Percentiles rank a stretch among this genome's conserved stretches.
Evolutionary conservation across 2,113 vertebrate genomes (phyloP).

Genomic region (Brachyhypopomus gauderio): DNA sequence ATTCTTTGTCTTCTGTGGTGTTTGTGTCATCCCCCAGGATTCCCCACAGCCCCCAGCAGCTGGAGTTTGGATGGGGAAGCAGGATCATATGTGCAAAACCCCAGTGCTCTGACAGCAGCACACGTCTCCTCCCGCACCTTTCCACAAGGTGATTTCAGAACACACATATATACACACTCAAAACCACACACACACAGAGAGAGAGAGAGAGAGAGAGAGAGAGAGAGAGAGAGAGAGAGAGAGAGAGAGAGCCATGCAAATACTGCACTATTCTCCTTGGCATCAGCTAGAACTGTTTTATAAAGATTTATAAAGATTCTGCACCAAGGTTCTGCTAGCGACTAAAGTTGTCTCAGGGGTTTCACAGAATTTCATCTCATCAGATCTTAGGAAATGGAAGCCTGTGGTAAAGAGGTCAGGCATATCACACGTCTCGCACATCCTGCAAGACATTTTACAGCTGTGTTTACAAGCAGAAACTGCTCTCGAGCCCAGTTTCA

Average conservation of each 20-base stretch:
- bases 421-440: too few relatives aligned
- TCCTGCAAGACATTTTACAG: not conserved
- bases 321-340: too few relatives aligned
- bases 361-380: too few relatives aligned
- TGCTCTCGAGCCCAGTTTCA: not conserved
- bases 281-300: not conserved
- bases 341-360: too few relatives aligned
- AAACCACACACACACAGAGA: too few relatives aligned
- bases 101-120: constrained; percentile 84
- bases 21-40: constrained; percentile 53
- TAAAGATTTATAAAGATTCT: not conserved
- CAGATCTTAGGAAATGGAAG: too few relatives aligned
- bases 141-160: constrained; percentile 78
- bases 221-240: too few relatives aligned
- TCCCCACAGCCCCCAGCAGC: constrained; percentile 89
- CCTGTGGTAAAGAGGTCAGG: too few relatives aligned
- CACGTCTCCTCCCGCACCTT: constrained; percentile 88
- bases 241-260: not conserved
- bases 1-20: not conserved
- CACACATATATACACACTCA: not conserved
- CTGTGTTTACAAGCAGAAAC: not conserved
- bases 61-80: constrained; percentile 97
- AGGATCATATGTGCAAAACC: constrained; percentile 85
- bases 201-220: too few relatives aligned
- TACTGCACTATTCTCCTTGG: not conserved